Evolutionary conservation across 2,113 vertebrate genomes (phyloP), one percentile per base, ranked within the genome.

Genomic region (Oceanodroma tethys): DNA sequence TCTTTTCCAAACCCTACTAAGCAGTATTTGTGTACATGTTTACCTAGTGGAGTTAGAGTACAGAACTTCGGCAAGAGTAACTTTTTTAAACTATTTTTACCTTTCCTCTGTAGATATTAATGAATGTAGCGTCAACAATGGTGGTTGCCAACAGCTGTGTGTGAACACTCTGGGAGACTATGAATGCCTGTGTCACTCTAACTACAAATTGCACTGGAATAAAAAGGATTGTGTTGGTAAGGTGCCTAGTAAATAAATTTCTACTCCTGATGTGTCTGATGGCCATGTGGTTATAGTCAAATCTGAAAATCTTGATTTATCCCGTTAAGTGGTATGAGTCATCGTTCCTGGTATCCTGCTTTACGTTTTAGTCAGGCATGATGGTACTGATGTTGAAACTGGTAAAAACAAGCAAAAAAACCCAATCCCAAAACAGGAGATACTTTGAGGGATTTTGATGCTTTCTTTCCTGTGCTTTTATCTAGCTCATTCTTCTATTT

Each of bases 191-290:
- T 99, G 99, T 95, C 98, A 98, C 50, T 96, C 98, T 3, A 99
- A 98, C 56, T 98, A 98, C 98, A 99, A 98, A 95, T 98, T 99
- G 48, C 99, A 99, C 98, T 99, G 99, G 99, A 99, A 99, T 98
- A 99, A 98, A 97, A 99, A 99, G 95, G 99, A 99, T 96, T 99
- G 99, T 96, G 98, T 99, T 90, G 99, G 99, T 99, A 99, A 99
- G 99, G 96, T 89, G 38, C 66, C 22, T 70, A 13, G 7, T 19
- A 60, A 75, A 53, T 50, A 30, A 17, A 19, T 74, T 78, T 65
- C 32, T 50, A 3, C 38, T 76, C 34, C 59, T 82, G 19, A 14
- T 85, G 88, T 83, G 72, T 85, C 68, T 83, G 67, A 79, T 34
- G 56, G 47, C 30, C 30, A 26, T 55, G 36, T 59, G 63, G 45